These are phyloP conservation scores for Alethe diademata DNA, from an alignment of 2,113 vertebrate species.

Conservation along the genomic window DNA sequence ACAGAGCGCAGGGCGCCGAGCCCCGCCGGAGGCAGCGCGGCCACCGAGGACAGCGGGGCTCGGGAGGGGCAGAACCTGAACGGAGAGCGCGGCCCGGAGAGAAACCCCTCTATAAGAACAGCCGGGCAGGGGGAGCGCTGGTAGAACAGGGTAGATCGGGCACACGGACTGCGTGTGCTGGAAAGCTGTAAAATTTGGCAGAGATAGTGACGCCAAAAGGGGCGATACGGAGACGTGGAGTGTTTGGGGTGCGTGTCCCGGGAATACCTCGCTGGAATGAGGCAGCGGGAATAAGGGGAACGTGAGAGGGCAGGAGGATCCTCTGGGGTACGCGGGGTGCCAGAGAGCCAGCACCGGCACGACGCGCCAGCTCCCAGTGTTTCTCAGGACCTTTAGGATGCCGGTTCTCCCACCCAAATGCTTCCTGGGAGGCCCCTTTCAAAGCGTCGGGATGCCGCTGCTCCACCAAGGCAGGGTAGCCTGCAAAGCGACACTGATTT, in stretches of 20 bases:
- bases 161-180: background rate
- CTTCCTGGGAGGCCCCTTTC: background rate
- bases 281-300: background rate
- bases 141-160: background rate
- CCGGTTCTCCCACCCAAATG: background rate
- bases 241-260: rapidly evolving
- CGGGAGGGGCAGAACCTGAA: background rate
- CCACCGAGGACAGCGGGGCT: background rate
- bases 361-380: background rate
- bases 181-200: background rate
- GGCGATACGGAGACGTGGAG: rapidly evolving
- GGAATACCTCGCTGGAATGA: background rate
- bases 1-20: conserved; percentile 44
- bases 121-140: background rate
- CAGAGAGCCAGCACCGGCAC: background rate
- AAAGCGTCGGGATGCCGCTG: background rate
- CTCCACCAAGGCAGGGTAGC: background rate
- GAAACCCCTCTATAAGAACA: background rate
- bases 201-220: background rate
- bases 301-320: background rate
- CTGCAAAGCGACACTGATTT: background rate
- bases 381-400: background rate
- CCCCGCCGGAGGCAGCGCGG: background rate
- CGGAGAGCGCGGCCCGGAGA: background rate
- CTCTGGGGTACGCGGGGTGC: rapidly evolving